Conservation (phyloP, 2,113 vertebrate species). For the Amia ocellicauda region DNA sequence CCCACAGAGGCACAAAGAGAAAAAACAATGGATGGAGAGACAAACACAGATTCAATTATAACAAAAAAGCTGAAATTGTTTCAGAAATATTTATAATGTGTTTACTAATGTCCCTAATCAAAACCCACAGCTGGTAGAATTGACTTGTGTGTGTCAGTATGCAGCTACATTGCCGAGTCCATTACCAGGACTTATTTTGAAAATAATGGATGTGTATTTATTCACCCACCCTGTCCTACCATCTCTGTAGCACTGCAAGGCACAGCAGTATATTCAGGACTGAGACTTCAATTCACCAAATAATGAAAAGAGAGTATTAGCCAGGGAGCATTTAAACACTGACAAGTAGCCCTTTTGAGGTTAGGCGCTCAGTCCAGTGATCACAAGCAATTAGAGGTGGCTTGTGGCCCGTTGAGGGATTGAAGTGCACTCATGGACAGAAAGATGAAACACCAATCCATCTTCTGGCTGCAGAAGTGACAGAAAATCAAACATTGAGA, state of each 20-base stretch:
- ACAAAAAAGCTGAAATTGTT: too few species aligned
- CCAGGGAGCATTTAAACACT: background rate
- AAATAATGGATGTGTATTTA: background rate
- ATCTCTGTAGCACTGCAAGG: background rate
- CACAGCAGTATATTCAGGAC: background rate
- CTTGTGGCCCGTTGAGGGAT: background rate
- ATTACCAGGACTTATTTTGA: too few species aligned
- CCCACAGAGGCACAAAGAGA: too few species aligned
- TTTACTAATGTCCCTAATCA: too few species aligned
- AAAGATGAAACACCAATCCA: constrained; percentile 55
- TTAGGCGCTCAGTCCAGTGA: constrained; percentile 14
- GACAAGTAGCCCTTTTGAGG: background rate
- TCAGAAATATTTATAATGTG: too few species aligned
- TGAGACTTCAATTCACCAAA: background rate
- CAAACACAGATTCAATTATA: too few species aligned
- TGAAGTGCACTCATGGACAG: background rate
- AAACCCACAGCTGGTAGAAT: too few species aligned
- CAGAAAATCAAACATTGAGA: constrained; percentile 59
- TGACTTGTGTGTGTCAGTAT: too few species aligned
- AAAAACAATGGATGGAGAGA: too few species aligned
- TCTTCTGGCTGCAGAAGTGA: constrained; percentile 54
- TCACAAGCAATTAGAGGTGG: constrained; percentile 18
- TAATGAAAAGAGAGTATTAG: background rate
- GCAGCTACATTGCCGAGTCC: too few species aligned
- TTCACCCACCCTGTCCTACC: background rate